Evolutionary conservation across 2,797 vertebrate genomes (phyloP).

Genomic region (Trachurus trachurus): DNA sequence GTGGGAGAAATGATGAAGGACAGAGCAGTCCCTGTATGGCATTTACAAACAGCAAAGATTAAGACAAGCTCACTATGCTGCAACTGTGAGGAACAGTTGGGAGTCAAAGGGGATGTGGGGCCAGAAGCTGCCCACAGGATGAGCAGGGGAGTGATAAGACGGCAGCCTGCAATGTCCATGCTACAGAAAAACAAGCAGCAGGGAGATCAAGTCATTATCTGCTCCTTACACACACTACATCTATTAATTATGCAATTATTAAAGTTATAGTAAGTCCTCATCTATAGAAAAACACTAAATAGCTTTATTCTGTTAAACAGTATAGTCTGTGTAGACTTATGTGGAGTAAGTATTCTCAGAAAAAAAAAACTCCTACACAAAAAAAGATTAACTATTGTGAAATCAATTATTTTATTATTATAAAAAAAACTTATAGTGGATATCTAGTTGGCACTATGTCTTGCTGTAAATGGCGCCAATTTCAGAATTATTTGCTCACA

Average conservation of each 20-base stretch:
- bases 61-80: conserved; percentile 36
- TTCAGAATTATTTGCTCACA: no score
- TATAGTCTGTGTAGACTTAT: no score
- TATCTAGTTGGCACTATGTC: no score
- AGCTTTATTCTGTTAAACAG: background rate
- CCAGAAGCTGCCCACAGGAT: conserved; percentile 52
- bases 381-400: background rate
- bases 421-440: no score
- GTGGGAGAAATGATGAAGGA: conserved; percentile 68
- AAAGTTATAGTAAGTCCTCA: background rate
- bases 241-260: background rate
- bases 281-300: background rate
- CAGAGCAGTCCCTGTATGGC: conserved; percentile 49
- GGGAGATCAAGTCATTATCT: conserved; percentile 16
- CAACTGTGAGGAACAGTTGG: conserved; percentile 36
- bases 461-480: no score
- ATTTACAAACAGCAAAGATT: conserved; percentile 43
- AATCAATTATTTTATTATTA: no score
- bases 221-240: conserved; percentile 22
- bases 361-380: background rate
- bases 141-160: conserved; percentile 52
- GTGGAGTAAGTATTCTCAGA: background rate
- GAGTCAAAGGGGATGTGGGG: conserved; percentile 39
- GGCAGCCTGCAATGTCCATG: conserved; percentile 28
- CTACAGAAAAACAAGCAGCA: conserved; percentile 29